Conservation (phyloP, 2,797 vertebrate species). For the Melanotaenia pygmaea region DNA sequence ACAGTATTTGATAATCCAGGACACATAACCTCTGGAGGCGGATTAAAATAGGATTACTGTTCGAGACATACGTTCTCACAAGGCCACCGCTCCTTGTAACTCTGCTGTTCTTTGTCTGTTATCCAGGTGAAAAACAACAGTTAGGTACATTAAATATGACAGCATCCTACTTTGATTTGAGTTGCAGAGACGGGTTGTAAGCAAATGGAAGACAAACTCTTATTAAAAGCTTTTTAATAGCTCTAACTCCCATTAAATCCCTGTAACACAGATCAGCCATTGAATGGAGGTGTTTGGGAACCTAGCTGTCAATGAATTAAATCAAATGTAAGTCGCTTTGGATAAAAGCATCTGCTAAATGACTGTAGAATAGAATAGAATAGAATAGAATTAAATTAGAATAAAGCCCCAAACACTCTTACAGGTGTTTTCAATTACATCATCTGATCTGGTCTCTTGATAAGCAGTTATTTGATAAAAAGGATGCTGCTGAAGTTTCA, state of each 20-base stretch:
- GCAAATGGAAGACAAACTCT: not conserved
- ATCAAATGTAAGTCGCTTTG: too few species aligned
- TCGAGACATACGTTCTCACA: constrained; percentile 40
- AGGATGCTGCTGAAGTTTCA: not conserved
- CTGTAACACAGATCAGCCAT: constrained; percentile 31
- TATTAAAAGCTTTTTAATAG: constrained; percentile 1
- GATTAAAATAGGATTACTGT: constrained; percentile 81
- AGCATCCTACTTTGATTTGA: not conserved
- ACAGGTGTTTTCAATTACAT: constrained; percentile 3
- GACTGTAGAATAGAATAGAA: too few species aligned
- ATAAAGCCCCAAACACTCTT: constrained; percentile 11
- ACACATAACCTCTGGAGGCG: constrained; percentile 71
- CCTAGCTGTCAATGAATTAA: constrained; percentile 33
- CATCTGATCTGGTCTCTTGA: not conserved
- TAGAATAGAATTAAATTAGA: constrained; percentile 23
- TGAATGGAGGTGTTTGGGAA: constrained; percentile 34
- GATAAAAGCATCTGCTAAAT: too few species aligned
- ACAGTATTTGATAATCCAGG: constrained; percentile 75
- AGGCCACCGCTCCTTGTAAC: constrained; percentile 30
- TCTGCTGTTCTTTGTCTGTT: constrained; percentile 28
- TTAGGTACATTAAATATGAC: not conserved
- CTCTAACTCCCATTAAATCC: constrained; percentile 20
- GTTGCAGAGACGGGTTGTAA: not conserved
- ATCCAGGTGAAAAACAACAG: constrained; percentile 15
- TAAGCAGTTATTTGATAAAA: not conserved